phyloP scores from a whole-genome alignment of 2,113 vertebrate species.

The Erythrocebus patas region DNA sequence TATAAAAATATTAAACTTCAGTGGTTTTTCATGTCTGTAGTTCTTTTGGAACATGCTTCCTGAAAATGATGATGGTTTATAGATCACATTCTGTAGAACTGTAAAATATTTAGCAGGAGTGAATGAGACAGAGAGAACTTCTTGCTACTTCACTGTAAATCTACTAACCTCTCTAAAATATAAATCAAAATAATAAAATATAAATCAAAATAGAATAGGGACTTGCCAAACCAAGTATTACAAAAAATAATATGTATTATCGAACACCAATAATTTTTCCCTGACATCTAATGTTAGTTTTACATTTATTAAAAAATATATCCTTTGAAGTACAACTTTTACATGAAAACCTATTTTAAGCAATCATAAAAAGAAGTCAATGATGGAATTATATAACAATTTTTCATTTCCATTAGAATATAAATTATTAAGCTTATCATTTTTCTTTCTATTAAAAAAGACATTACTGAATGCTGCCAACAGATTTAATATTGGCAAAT shows the following conservation, averaged over 20 bases:
- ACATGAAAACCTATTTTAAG: background rate
- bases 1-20: conserved; percentile 14
- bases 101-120: conserved; percentile 32
- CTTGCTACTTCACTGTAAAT: background rate
- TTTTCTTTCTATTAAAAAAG: background rate
- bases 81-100: background rate
- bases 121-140: conserved; percentile 2
- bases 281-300: background rate
- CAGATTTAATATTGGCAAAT: background rate
- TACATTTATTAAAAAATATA: background rate
- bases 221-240: background rate
- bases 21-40: background rate
- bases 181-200: conserved; percentile 35
- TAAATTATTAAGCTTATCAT: background rate
- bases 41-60: background rate
- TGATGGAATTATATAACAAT: background rate
- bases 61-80: background rate
- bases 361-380: background rate
- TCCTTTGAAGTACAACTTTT: background rate
- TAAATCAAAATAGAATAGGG: background rate
- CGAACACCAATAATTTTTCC: background rate
- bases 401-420: background rate
- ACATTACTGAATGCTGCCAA: background rate
- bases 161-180: background rate
- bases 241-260: background rate